Evolutionary conservation across 2,888 invertebrate genomes (phyloP).

Genomic region (Eretmocerus hayati): DNA sequence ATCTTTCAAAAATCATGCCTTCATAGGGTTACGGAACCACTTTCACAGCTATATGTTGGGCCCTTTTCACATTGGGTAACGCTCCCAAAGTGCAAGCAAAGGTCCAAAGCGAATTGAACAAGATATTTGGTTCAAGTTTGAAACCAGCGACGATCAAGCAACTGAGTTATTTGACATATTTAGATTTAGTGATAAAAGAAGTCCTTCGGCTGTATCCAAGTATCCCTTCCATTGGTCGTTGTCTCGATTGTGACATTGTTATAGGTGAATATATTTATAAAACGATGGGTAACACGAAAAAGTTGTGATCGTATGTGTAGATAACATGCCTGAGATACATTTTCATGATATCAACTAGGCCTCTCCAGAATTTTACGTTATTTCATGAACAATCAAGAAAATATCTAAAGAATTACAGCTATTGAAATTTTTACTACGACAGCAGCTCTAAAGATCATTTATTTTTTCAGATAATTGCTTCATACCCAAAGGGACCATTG

Average conservation of each 20-base stretch:
- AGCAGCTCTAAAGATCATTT: no score
- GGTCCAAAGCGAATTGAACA: conserved; percentile 44
- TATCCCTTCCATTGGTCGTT: conserved; percentile 49
- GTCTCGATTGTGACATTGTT: conserved; percentile 45
- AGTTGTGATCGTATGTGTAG: neutral
- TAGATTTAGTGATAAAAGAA: conserved; percentile 56
- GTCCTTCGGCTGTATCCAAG: conserved; percentile 52
- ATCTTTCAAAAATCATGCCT: no score
- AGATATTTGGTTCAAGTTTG: conserved; percentile 40
- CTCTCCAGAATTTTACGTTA: neutral
- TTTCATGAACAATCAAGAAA: no score
- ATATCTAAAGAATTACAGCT: no score
- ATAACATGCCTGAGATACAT: neutral
- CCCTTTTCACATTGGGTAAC: conserved; percentile 48
- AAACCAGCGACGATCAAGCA: conserved; percentile 35
- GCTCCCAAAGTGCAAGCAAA: conserved; percentile 49
- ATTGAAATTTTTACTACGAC: no score
- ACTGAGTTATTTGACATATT: conserved; percentile 47
- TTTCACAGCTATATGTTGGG: conserved; percentile 49
- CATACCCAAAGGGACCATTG: conserved; percentile 44
- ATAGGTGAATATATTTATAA: conserved; percentile 34
- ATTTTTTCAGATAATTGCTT: conserved; percentile 32
- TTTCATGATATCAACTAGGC: neutral
- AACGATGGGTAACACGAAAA: neutral
- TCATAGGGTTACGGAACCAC: conserved; percentile 53